Percentiles rank a stretch among this genome's conserved stretches.
Evolutionary conservation across 2,797 vertebrate genomes (phyloP).

Genomic region (Mareca strepera): DNA sequence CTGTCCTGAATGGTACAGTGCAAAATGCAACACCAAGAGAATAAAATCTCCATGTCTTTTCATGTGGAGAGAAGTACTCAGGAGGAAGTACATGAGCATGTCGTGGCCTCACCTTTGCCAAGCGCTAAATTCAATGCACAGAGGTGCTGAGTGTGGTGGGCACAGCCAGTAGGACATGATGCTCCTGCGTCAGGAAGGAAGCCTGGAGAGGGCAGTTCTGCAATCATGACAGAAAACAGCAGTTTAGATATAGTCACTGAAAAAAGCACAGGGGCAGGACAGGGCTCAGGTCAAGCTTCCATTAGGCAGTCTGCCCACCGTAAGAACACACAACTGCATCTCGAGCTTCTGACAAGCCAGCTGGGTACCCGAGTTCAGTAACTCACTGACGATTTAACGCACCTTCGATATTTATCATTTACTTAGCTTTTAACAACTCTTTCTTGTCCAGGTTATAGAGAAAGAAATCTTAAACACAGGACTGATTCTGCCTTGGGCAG

Average conservation of each 20-base stretch:
- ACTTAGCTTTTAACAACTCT: not conserved
- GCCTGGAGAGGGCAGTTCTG: not conserved
- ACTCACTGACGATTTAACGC: not conserved
- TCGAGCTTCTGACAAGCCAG: not conserved
- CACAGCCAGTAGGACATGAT: not conserved
- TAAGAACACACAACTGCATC: not conserved
- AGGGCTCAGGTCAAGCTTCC: not conserved
- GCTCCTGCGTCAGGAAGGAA: not conserved
- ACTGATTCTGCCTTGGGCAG: not conserved
- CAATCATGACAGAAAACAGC: not conserved
- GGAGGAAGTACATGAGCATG: not conserved
- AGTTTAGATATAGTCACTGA: not conserved
- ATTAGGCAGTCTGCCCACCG: not conserved
- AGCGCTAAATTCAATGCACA: not conserved
- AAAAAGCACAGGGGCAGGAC: not conserved
- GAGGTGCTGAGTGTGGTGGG: rapidly evolving
- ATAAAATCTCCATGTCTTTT: not conserved
- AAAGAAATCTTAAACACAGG: not conserved
- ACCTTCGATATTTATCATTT: not conserved
- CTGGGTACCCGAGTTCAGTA: not conserved
- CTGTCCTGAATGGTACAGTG: not conserved
- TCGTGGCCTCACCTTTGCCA: not conserved
- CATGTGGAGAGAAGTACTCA: too few species aligned
- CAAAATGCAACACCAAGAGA: not conserved
- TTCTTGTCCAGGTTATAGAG: not conserved